Evolutionary conservation across 2,113 vertebrate species (phyloP).

Genomic region (Rhombomys opimus): DNA sequence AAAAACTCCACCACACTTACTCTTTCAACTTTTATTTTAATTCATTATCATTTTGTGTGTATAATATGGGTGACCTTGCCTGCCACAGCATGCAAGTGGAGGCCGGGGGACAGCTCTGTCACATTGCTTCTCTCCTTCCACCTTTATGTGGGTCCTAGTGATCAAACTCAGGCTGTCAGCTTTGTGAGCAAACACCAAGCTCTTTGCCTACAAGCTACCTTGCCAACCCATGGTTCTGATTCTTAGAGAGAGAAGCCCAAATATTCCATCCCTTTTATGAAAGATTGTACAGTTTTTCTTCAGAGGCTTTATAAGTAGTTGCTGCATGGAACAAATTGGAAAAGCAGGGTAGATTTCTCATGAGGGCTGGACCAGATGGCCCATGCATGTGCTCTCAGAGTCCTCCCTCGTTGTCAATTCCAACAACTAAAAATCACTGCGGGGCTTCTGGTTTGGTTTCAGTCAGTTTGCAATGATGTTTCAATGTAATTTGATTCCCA

Average conservation of each 20-base stretch:
- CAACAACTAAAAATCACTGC: slow-evolving; percentile 30
- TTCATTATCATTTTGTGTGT: too few species aligned
- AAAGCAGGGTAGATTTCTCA: slow-evolving; percentile 72
- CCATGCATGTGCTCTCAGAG: slow-evolving; percentile 24
- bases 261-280: slow-evolving; percentile 12
- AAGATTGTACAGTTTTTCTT: background rate
- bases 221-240: slow-evolving; percentile 40
- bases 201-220: too few species aligned
- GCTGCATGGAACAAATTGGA: slow-evolving; percentile 56
- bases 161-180: background rate
- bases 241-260: slow-evolving; percentile 58
- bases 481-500: slow-evolving; percentile 23
- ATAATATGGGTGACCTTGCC: too few species aligned
- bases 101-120: too few species aligned
- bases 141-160: too few species aligned
- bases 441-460: slow-evolving; percentile 73
- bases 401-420: slow-evolving; percentile 29
- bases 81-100: too few species aligned
- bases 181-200: too few species aligned
- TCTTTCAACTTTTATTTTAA: too few species aligned
- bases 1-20: too few species aligned
- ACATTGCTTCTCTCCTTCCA: too few species aligned
- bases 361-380: slow-evolving; percentile 67
- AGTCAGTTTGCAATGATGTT: slow-evolving; percentile 46
- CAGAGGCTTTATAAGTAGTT: slow-evolving; percentile 56